Evolutionary conservation across 2,888 invertebrate genomes (phyloP), one percentile per base, ranked within the genome.

Genomic region (Azorinus chamasolen): DNA sequence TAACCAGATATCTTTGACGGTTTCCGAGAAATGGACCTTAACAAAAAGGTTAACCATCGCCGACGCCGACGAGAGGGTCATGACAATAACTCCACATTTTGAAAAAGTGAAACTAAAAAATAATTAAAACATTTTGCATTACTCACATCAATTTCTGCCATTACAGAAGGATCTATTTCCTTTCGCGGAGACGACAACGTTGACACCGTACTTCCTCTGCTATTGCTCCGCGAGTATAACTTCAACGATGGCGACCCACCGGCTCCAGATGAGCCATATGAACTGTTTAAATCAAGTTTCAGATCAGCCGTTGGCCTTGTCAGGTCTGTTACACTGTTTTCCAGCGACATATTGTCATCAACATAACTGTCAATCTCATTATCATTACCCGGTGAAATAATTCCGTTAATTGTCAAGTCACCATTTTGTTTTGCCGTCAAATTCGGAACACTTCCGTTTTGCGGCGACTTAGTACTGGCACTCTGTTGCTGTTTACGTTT

Each of bases 91-190:
- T n/a, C n/a, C n/a, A n/a, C n/a, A n/a, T n/a, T n/a, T n/a, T n/a
- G n/a, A n/a, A n/a, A n/a, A n/a, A n/a, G n/a, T n/a, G n/a, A n/a
- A n/a, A n/a, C n/a, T n/a, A n/a, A n/a, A n/a, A n/a, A n/a, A n/a
- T n/a, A n/a, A n/a, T n/a, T 45, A 14, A 24, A 24, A 6, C 14
- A 50, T 22, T 6, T 37, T 16, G 37, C 2, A n/a, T 12, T 48
- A 81, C 83, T 83, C 79, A 90, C 90, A 66, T 89, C 86, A 53
- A 90, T 90, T 73, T 89, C 87, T 27, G 90, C 90, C 63, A 90
- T 48, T 14, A 87, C 87, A 2, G 71, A 79, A 2, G 90, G 88
- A 73, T 88, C 81, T 25, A 89, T 86, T 70, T 89, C 87, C 53
- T 83, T 66, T 48, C 85, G 78, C 0, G 82, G 83, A 0, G 87